A percentile compares a stretch with the other conserved stretches of the same genome.
Conservation (phyloP, 2,113 vertebrate species). For the Anarrhichthys ocellatus region DNA sequence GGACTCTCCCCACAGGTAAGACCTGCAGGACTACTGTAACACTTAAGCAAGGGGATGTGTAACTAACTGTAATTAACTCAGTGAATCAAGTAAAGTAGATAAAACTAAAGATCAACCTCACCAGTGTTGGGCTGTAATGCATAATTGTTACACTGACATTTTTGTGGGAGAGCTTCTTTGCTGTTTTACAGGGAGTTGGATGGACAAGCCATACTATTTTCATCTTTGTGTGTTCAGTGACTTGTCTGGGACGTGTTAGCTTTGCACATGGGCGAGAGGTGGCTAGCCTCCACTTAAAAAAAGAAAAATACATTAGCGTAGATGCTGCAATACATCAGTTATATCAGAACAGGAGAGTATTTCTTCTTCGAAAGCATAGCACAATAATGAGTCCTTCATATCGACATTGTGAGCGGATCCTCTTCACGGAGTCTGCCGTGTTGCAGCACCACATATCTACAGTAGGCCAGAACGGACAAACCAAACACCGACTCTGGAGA, state of each 20-base stretch:
- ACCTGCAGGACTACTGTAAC: background rate
- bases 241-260: background rate
- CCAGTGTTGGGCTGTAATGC: background rate
- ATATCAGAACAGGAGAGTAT: no score
- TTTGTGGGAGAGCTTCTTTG: background rate
- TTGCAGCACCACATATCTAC: no score
- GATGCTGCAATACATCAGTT: no score
- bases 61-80: background rate
- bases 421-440: no score
- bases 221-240: background rate
- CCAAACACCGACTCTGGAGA: no score
- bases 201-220: background rate
- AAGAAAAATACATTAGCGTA: background rate
- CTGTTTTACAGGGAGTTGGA: background rate
- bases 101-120: background rate
- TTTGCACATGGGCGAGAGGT: background rate
- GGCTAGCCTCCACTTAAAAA: background rate
- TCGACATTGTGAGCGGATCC: no score
- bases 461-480: no score
- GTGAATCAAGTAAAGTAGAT: background rate
- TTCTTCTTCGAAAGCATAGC: no score
- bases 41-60: background rate
- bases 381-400: no score
- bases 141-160: background rate
- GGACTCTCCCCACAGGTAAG: constrained; percentile 95